Base-by-base conservation (phyloP, 2,797 vertebrate genomes). In the Poliocrania exsul region DNA sequence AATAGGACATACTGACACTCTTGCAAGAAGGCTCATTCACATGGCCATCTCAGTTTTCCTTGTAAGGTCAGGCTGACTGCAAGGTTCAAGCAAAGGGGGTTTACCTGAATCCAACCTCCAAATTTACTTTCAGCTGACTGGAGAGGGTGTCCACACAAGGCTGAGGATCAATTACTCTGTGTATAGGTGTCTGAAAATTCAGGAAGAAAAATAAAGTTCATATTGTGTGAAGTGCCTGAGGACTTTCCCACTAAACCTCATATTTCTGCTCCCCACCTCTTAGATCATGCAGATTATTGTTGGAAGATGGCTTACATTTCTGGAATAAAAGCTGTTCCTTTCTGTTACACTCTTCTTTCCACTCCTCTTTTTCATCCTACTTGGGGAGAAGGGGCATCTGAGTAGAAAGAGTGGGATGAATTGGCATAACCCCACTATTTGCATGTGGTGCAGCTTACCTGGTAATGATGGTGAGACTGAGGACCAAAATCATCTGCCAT, bases 21-120 rank as follows among this genome's bases (percentile, higher is more conserved):
- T 35, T 2, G 1, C 21, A 81, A 50, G 46, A 86, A 69, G 47
- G 11, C 1, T 53, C 3, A 0, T 31, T 67, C 40, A 25, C 0
- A 0, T 2, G 6, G 25, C 51, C 40, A 38, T 85, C 53, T 82
- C 56, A 42, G 18, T 19, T 86, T 85, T n/a, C 18, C 24, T 58
- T 78, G 5, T 37, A 60, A 57, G 28, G 50, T 81, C 37, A 60
- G 37, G 19, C 44, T 75, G 74, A 38, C 20, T 3, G 1, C n/a
- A 60, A 10, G n/a, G 28, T 71, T 78, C 23, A 51, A 38, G 46
- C 42, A 78, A 67, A 82, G 11, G 5, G 8, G 0, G 1, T 51
- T 77, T 80, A 26, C 14, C 38, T 56, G 44, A 62, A 37, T 46
- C 11, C 54, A 87, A 10, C 26, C 21, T 78, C 51, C 44, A 78